These are phyloP conservation scores for Agrochola circellaris DNA, from an alignment of 2,888 invertebrate species.

Conservation along the genomic window DNA sequence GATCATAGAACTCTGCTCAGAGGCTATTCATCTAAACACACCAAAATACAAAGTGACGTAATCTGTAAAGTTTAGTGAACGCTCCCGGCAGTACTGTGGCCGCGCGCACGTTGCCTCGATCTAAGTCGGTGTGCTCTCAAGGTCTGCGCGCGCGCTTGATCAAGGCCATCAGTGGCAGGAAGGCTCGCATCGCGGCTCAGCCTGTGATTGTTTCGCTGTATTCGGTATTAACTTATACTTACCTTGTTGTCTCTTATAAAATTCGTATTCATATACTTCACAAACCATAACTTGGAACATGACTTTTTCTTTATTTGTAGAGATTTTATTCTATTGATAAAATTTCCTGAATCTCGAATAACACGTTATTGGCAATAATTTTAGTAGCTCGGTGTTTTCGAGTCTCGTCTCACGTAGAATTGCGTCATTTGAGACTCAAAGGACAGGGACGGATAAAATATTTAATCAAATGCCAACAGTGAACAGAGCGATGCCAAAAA, in stretches of 20 bases:
- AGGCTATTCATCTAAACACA: conserved; percentile 82
- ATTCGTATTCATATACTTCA: conserved; percentile 23
- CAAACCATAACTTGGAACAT: conserved; percentile 13
- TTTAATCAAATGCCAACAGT: conserved; percentile 75
- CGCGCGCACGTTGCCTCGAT: conserved; percentile 77
- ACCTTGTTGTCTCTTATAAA: conserved; percentile 30
- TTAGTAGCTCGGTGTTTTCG: conserved; percentile 46
- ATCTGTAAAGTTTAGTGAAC: conserved; percentile 89
- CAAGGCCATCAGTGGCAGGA: conserved; percentile 84
- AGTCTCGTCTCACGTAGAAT: conserved; percentile 75
- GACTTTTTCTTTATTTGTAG: conserved; percentile 30
- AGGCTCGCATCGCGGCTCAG: conserved; percentile 68
- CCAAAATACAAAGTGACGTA: conserved; percentile 86
- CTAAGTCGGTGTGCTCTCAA: conserved; percentile 79
- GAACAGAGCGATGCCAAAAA: conserved; percentile 78
- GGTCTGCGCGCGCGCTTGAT: conserved; percentile 81
- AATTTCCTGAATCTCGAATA: conserved; percentile 22
- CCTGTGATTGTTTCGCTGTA: conserved; percentile 62
- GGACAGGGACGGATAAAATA: conserved; percentile 73
- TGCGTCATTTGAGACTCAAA: conserved; percentile 76
- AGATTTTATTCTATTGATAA: conserved; percentile 15
- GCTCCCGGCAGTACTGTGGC: conserved; percentile 76
- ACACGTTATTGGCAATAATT: conserved; percentile 46
- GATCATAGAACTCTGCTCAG: conserved; percentile 79
- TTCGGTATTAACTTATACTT: conserved; percentile 57